Base-by-base conservation (phyloP, 2,888 invertebrate genomes). In the Camponotus fellah region DNA sequence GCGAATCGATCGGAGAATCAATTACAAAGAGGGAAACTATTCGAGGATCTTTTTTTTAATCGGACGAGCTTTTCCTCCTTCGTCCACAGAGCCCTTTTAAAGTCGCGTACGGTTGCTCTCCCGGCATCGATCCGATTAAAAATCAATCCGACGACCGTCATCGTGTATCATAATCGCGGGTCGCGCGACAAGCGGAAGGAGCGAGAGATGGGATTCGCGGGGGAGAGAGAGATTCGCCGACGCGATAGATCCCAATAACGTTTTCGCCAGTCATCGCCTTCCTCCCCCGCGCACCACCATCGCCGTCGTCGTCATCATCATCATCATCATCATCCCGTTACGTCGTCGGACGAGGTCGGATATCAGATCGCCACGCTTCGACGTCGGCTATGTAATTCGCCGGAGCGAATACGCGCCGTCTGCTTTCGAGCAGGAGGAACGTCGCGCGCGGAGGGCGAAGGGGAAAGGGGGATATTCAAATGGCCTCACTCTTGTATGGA, bases 401-500 rank as follows among this genome's bases (percentile, higher is more conserved):
- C 87, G 88, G 88, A 88, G 89, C 91, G 89, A 89, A 85, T 89
- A 86, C 85, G 89, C 86, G 60, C 86, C 84, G 90, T 88, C 85
- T 86, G 88, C 84, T 88, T 86, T 86, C 85, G 76, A 81, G 87
- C 82, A 62, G 74, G 86, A 83, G 46, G 81, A 83, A 21, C 49
- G 26, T 26, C 26, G 26, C 26, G 71, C 72, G 43, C 46, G 64
- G 37, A 62, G 26, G 40, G 1, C n/a, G 56, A 26, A 26, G 34
- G 34, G 56, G 68, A 12, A 37, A 75, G 83, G 49, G 76, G 86
- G 88, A 88, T 92, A 91, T 92, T 92, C 92, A 92, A 92, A 91
- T 92, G 91, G 88, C 91, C 87, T 72, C 86, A 89, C 91, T 91
- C 91, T 90, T 92, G 88, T 92, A 92, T 92, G 92, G 88, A 92